phyloP scores from a whole-genome alignment of 2,113 vertebrate genomes.

The Aspiorhynchus laticeps region DNA sequence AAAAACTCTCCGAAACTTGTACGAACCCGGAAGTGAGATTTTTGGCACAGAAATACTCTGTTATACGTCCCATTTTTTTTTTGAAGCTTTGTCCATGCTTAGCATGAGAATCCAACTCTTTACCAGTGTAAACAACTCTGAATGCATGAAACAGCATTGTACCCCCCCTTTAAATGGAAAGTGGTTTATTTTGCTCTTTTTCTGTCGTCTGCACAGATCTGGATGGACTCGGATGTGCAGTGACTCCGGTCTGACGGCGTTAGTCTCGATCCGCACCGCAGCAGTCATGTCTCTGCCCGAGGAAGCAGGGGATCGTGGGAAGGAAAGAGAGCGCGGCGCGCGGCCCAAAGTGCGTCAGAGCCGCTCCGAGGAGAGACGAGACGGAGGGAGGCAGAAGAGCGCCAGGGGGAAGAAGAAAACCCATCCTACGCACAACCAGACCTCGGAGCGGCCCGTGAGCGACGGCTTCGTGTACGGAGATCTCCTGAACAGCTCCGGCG shows the following conservation, averaged over 20 bases:
- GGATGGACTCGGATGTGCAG: background rate
- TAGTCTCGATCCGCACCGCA: constrained; percentile 54
- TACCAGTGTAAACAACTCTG: too few relatives aligned
- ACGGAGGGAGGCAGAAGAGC: constrained; percentile 63
- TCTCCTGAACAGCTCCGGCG: constrained; percentile 63
- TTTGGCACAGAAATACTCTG: too few relatives aligned
- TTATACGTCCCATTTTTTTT: too few relatives aligned
- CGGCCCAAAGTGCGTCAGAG: constrained; percentile 81
- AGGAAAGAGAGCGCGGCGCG: constrained; percentile 74
- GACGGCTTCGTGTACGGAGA: constrained; percentile 79
- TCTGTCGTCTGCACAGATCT: too few relatives aligned
- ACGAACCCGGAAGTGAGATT: too few relatives aligned
- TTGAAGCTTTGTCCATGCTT: too few relatives aligned
- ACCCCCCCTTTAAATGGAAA: too few relatives aligned
- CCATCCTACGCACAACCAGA: constrained; percentile 58
- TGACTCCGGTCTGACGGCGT: background rate
- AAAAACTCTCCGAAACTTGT: too few relatives aligned
- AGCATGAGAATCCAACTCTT: too few relatives aligned
- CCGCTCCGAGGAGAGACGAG: constrained; percentile 74
- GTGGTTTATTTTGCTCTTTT: too few relatives aligned
- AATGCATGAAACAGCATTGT: too few relatives aligned
- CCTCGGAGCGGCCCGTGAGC: constrained; percentile 72
- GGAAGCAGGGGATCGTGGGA: constrained; percentile 69
- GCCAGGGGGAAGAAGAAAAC: constrained; percentile 73
- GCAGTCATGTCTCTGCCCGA: constrained; percentile 74